Conservation (phyloP, 2,797 vertebrate genomes). For the Myoxocephalus aenaeus region DNA sequence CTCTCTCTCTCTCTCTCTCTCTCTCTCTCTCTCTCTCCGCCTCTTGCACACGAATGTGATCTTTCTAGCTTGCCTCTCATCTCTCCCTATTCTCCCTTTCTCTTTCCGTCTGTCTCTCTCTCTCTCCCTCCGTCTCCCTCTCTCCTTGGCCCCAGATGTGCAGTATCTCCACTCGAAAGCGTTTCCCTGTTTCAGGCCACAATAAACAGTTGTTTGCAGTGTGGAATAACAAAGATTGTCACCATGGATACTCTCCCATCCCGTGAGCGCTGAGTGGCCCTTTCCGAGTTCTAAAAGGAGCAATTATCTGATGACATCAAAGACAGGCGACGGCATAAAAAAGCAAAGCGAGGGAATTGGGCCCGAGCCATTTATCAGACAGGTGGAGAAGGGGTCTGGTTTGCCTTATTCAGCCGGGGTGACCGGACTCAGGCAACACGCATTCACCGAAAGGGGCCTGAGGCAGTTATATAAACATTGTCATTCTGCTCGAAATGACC, state of each 20-base stretch:
- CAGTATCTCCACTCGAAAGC: conserved; percentile 60
- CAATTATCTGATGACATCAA: conserved; percentile 88
- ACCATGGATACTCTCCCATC: conserved; percentile 76
- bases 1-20: conserved; percentile 26
- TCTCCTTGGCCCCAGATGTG: conserved; percentile 68
- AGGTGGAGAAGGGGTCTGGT: conserved; percentile 61
- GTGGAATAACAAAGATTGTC: conserved; percentile 80
- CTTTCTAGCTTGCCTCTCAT: conserved; percentile 39
- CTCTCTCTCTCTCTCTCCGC: conserved; percentile 13
- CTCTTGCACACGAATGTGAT: conserved; percentile 27
- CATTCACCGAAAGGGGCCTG: conserved; percentile 26
- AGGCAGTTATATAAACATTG: conserved; percentile 39
- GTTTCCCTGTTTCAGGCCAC: conserved; percentile 53
- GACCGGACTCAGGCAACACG: conserved; percentile 44
- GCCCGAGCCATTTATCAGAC: conserved; percentile 67
- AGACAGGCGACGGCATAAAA: conserved; percentile 75
- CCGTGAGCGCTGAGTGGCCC: conserved; percentile 69
- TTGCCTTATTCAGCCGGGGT: conserved; percentile 53
- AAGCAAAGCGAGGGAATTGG: conserved; percentile 67
- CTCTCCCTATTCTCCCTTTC: conserved; percentile 18
- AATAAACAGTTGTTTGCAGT: conserved; percentile 75
- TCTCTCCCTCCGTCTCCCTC: conserved; percentile 23
- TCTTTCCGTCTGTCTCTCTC: conserved; percentile 22
- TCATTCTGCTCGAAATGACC: conserved; percentile 42
- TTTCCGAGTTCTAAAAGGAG: conserved; percentile 82